Percentiles rank a stretch among this genome's conserved stretches.
phyloP scores from a whole-genome alignment of 2,888 invertebrate species.

The Chrysodeixis includens region DNA sequence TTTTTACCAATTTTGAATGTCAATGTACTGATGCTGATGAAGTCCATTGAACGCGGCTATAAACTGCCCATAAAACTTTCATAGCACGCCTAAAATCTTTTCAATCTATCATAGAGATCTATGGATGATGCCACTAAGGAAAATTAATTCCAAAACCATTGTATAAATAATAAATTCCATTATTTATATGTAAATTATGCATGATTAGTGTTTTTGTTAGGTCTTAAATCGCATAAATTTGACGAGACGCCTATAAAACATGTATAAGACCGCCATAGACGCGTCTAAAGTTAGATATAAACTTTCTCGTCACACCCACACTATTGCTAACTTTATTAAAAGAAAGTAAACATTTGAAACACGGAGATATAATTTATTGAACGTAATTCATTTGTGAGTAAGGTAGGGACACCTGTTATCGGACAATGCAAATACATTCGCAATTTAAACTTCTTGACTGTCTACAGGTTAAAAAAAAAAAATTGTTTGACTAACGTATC shows the following conservation, averaged over 20 bases:
- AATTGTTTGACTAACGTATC: too few relatives aligned
- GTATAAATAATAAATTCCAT: conserved; percentile 36
- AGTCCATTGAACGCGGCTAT: not conserved
- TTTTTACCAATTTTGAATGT: not conserved
- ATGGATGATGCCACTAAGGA: conserved; percentile 13
- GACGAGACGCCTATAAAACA: conserved; percentile 47
- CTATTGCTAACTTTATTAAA: conserved; percentile 65
- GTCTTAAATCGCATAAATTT: conserved; percentile 51
- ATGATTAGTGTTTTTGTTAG: conserved; percentile 44
- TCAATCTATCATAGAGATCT: conserved; percentile 9
- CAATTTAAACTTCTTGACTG: not conserved
- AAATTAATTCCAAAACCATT: conserved; percentile 16
- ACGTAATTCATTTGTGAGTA: conserved; percentile 60
- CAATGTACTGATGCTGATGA: not conserved
- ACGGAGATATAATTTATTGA: conserved; percentile 65
- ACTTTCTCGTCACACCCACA: conserved; percentile 64
- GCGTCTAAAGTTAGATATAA: conserved; percentile 46
- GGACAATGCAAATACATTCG: conserved; percentile 13
- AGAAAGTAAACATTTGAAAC: conserved; percentile 68
- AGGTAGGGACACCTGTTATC: conserved; percentile 51
- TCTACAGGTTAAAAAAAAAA: too few relatives aligned
- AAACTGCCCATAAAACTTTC: conserved; percentile 5
- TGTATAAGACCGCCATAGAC: conserved; percentile 49
- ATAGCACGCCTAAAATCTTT: conserved; percentile 8
- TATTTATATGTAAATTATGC: conserved; percentile 54